These are phyloP conservation scores for Acropternis orthonyx DNA, from an alignment of 2,797 vertebrate genomes.

Conservation along the genomic window DNA sequence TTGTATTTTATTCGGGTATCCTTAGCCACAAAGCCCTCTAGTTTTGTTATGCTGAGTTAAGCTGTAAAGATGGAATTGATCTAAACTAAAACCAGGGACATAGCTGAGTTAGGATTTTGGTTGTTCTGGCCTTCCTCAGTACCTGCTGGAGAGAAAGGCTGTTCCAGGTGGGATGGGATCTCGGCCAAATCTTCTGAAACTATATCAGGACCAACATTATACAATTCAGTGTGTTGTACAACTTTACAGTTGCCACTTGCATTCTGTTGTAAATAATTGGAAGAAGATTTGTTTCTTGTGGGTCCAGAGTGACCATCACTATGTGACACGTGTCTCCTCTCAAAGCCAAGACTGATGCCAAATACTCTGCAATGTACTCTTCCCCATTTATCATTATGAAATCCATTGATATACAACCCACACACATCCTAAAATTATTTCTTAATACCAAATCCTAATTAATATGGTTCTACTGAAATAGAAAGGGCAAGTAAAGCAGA, in stretches of 20 bases:
- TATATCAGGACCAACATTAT: not conserved
- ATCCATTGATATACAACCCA: not conserved
- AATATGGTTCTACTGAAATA: not conserved
- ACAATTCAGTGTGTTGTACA: not conserved
- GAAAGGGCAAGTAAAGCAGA: not conserved
- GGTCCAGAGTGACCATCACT: not conserved
- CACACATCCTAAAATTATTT: not conserved
- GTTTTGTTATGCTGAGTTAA: not conserved
- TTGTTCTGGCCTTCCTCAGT: not conserved
- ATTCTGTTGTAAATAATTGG: not conserved
- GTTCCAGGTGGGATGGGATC: not conserved
- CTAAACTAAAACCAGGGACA: not conserved
- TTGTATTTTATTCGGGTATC: not conserved
- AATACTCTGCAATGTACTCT: not conserved
- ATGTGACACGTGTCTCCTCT: accelerated
- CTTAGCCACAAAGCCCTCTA: not conserved
- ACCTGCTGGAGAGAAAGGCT: not conserved
- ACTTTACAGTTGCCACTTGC: not conserved
- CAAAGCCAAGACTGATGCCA: not conserved
- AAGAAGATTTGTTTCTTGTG: not conserved
- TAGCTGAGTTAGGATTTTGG: not conserved
- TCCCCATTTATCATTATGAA: not conserved
- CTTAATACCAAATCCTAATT: not conserved
- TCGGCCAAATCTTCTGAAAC: not conserved
- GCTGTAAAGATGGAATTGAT: not conserved